phyloP scores from a whole-genome alignment of 2,888 invertebrate species.

The Amphiduros pacificus region DNA sequence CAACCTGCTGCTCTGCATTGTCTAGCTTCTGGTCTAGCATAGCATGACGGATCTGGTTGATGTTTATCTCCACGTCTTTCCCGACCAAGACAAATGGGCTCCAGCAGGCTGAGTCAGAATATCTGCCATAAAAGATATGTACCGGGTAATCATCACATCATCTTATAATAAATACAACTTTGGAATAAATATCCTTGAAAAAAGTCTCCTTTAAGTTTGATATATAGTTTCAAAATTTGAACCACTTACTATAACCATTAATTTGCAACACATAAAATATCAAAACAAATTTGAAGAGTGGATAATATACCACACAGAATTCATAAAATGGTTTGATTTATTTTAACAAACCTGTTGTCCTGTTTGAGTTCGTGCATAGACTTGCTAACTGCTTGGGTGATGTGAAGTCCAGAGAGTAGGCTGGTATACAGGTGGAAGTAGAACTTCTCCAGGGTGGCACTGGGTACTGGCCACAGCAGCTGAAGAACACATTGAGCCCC shows the following conservation, averaged over 20 bases:
- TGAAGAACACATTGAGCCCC: slow-evolving; percentile 54
- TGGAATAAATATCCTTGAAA: too few relatives aligned
- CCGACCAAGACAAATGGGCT: slow-evolving; percentile 47
- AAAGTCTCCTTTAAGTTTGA: too few relatives aligned
- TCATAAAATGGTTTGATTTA: neutral
- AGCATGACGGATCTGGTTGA: slow-evolving; percentile 43
- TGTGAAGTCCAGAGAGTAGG: slow-evolving; percentile 37
- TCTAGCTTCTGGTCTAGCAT: slow-evolving; percentile 52
- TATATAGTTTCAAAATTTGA: too few relatives aligned
- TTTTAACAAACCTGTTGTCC: slow-evolving; percentile 40
- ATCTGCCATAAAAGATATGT: slow-evolving; percentile 17
- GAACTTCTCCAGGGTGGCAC: slow-evolving; percentile 44
- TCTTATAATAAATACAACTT: too few relatives aligned
- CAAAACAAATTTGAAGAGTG: too few relatives aligned
- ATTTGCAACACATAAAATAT: too few relatives aligned
- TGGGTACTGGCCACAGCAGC: slow-evolving; percentile 46
- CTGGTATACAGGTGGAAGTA: slow-evolving; percentile 46
- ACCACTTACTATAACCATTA: too few relatives aligned
- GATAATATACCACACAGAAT: too few relatives aligned
- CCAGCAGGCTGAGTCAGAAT: slow-evolving; percentile 37
- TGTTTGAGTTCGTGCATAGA: slow-evolving; percentile 33
- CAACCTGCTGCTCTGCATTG: slow-evolving; percentile 38
- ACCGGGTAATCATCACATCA: neutral
- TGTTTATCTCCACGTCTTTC: slow-evolving; percentile 43
- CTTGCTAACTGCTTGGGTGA: slow-evolving; percentile 38